Evolutionary conservation across 1,140 invertebrate genomes (phyloP).

Genomic region (Bombus superbus): DNA sequence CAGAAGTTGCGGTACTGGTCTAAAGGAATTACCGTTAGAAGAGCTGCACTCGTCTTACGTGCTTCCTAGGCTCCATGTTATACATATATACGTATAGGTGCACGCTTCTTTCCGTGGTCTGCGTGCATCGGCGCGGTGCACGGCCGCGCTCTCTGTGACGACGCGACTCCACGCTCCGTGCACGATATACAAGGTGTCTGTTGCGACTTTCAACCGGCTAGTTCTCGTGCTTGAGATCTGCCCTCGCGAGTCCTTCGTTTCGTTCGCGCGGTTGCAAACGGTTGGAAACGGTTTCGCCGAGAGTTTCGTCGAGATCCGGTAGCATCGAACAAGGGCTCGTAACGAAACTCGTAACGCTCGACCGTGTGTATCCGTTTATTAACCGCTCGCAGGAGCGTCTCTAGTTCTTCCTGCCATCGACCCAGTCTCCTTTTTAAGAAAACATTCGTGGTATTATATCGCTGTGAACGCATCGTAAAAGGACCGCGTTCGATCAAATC

Average conservation of each 20-base stretch:
- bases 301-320: background rate
- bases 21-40: slow-evolving; percentile 81
- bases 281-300: background rate
- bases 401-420: too few relatives aligned
- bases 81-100: slow-evolving; percentile 39
- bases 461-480: too few relatives aligned
- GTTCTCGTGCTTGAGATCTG: too few relatives aligned
- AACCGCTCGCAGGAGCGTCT: too few relatives aligned
- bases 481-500: too few relatives aligned
- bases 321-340: too few relatives aligned
- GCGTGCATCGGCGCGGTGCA: slow-evolving; percentile 11
- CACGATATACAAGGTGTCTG: slow-evolving; percentile 43
- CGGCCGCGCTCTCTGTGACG: background rate
- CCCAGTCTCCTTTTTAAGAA: too few relatives aligned
- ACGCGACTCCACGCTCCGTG: slow-evolving; percentile 13
- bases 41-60: slow-evolving; percentile 78
- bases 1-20: slow-evolving; percentile 80
- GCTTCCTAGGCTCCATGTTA: slow-evolving; percentile 74
- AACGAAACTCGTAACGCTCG: too few relatives aligned
- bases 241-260: background rate
- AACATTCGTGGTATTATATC: too few relatives aligned
- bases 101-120: slow-evolving; percentile 5
- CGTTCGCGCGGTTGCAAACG: too few relatives aligned
- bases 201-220: background rate
- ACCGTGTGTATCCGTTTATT: too few relatives aligned